Evolutionary conservation across 2,797 vertebrate genomes (phyloP).

Genomic region (Lates japonicus): DNA sequence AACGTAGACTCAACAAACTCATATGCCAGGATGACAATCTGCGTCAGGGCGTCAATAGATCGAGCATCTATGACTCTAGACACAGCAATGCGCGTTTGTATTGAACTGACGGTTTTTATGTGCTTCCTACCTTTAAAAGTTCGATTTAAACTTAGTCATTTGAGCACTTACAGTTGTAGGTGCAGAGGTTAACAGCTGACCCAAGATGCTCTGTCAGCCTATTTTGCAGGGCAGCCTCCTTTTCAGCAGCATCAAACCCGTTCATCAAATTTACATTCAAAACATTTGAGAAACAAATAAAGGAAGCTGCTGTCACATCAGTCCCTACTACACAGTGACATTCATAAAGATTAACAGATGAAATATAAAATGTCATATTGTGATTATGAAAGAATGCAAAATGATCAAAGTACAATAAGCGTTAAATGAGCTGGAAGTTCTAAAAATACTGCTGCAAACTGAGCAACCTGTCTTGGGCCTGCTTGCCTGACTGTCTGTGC

Average conservation of each 20-base stretch:
- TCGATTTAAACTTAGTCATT: background rate
- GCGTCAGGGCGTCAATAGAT: constrained; percentile 90
- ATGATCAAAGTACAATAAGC: no score
- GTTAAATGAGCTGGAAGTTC: no score
- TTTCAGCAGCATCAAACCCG: background rate
- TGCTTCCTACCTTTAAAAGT: constrained; percentile 45
- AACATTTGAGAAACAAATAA: constrained; percentile 30
- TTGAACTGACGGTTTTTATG: background rate
- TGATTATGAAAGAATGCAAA: no score
- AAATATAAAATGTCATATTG: no score
- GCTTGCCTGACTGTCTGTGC: no score
- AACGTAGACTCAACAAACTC: constrained; percentile 88
- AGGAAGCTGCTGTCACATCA: background rate
- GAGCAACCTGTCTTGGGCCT: no score
- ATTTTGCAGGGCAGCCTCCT: background rate
- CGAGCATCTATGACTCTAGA: constrained; percentile 88
- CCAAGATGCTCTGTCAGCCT: background rate
- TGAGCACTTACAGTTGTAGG: background rate
- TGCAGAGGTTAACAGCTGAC: background rate
- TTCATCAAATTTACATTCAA: background rate
- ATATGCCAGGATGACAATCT: constrained; percentile 88
- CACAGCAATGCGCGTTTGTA: background rate
- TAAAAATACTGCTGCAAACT: no score
- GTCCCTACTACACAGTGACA: background rate
- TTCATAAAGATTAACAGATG: no score